Evolutionary conservation across 2,797 vertebrate species (phyloP), one percentile per base, ranked within the genome.

Genomic region (Falco concolor): DNA sequence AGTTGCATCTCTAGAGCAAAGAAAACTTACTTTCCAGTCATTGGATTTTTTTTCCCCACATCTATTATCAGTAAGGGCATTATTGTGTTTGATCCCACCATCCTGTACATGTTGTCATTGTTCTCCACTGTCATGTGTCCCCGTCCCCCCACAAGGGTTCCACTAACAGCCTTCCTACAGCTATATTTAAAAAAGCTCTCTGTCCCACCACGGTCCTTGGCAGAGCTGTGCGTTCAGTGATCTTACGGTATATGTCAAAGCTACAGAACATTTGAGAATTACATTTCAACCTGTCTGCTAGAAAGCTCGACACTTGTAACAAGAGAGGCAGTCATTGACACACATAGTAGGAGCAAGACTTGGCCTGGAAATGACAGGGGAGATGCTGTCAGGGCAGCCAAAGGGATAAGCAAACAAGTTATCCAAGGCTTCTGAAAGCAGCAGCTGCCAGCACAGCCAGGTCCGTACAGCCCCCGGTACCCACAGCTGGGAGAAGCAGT

Each of bases 391-490:
- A 6, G 0, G 25, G 82, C 44, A 70, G 38, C 27, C 19, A 49
- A 56, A 76, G 14, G 59, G 18, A 32, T n/a, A 27, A 76, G 21
- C 4, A 2, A 77, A 42, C 13, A 22, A 49, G 10, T 17, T 23
- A 40, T 2, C 60, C 6, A 1, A 52, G 32, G 27, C 50, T 69
- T 21, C 34, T 2, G 16, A 14, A 45, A 50, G 65, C 50, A 42
- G 21, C 5, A 23, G n/a, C 52, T 27, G 21, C 47, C 63, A 13
- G 18, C 16, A 0, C 2, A 34, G 60, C 19, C 38, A 13, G 52
- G 36, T 8, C 36, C 8, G 7, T 4, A 0, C 53, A 40, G 47
- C 53, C 24, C 30, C 52, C 0, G 0, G 34, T 6, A 49, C 12
- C 75, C 6, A 1, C 16, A 52, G 15, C 47, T 5, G 30, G 30